Evolutionary conservation across 2,113 vertebrate species (phyloP).

Genomic region (Albula goreensis): DNA sequence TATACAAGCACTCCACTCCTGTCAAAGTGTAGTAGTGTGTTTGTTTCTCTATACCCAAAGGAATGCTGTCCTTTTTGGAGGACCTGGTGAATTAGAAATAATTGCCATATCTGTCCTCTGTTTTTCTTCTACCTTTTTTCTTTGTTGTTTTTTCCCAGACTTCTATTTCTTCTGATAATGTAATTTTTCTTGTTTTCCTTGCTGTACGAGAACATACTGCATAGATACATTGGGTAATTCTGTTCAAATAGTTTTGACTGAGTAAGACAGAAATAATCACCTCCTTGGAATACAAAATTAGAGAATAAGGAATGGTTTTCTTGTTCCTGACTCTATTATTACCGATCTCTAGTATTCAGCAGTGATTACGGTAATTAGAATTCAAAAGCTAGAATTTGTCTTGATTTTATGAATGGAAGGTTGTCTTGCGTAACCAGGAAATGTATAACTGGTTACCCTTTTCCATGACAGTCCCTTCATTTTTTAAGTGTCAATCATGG

Average conservation of each 20-base stretch:
- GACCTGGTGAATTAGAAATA: conserved; percentile 10
- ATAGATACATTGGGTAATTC: conserved; percentile 30
- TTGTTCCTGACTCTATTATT: conserved; percentile 58
- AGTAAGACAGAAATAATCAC: conserved; percentile 58
- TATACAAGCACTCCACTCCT: conserved; percentile 5
- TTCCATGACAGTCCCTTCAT: too few species aligned
- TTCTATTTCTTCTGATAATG: not conserved
- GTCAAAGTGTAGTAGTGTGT: conserved; percentile 20
- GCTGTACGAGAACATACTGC: conserved; percentile 18
- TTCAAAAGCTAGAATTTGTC: conserved; percentile 40
- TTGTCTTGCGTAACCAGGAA: not conserved
- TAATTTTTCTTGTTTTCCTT: not conserved
- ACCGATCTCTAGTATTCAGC: conserved; percentile 53
- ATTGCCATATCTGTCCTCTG: conserved; percentile 17
- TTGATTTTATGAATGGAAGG: not conserved
- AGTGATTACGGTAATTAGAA: conserved; percentile 62
- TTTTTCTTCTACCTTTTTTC: not conserved
- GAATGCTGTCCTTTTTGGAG: not conserved
- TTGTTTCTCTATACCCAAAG: conserved; percentile 21
- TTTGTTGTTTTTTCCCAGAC: not conserved
- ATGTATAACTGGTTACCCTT: not conserved
- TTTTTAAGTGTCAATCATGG: too few species aligned
- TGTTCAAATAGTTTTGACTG: conserved; percentile 43
- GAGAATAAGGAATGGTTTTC: conserved; percentile 49
- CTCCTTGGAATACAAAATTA: conserved; percentile 55